Base-by-base conservation (phyloP, 2,888 invertebrate genomes). In the Nemurella pictetii region DNA sequence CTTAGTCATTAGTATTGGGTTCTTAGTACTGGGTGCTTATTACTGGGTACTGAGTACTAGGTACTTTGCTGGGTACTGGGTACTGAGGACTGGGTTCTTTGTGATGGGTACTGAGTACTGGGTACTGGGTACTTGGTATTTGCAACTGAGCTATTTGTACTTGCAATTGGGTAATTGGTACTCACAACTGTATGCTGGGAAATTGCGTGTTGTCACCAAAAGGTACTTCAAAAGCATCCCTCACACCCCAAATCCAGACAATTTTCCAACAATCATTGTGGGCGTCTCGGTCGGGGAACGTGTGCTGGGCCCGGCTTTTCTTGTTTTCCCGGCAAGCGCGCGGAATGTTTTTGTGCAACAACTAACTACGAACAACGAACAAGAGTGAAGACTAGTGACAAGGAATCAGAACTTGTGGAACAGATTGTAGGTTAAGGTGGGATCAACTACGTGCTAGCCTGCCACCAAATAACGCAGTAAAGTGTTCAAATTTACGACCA, bases 401-500 rank as follows among this genome's bases (percentile, higher is more conserved):
- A 55, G 55, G 55, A 55, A 55, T 55, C 55, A 55, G 55, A 55
- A 55, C 55, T 55, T 55, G 20, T 55, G 55, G 55, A 55, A 55
- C 55, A 55, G 55, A 55, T 55, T 55, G 55, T 55, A 55, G 55
- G 55, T 12, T 55, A 55, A 55, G 55, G 55, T 55, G 55, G 55
- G 55, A 55, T 55, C 55, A 55, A 12, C 15, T 55, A 12, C 4
- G 55, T 20, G 55, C 15, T 55, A 12, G 15, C 4, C 15, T 20
- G 55, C 15, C 20, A 12, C 12, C 55, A 55, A 55, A 55, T 55
- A 55, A 55, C 55, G 20, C 75, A 28, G 75, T 75, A 27, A 75
- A 75, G 75, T 75, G 75, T 27, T 26, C 26, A 30, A 30, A 78
- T 78, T 78, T 78, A 78, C 78, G 78, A 78, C 29, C 78, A 30